A percentile compares a stretch with the other conserved stretches of the same genome.
Conservation (phyloP, 2,888 invertebrate species). For the Parnassius glacialis region DNA sequence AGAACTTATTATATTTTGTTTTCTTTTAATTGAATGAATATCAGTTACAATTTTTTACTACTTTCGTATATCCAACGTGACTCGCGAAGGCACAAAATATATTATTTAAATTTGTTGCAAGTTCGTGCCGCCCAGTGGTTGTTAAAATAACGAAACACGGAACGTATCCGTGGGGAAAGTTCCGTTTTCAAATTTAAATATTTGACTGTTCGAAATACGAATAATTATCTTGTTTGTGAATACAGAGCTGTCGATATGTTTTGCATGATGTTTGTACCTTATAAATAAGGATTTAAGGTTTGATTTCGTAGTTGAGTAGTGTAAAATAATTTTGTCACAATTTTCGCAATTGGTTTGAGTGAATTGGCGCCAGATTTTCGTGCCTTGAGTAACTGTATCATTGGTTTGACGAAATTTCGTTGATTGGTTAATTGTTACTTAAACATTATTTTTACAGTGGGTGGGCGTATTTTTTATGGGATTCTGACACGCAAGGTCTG, state of each 20-base stretch:
- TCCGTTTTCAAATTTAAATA: constrained; percentile 61
- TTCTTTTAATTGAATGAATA: neutral
- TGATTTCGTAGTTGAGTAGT: neutral
- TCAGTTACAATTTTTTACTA: neutral
- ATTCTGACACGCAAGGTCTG: constrained; percentile 45
- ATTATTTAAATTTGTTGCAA: constrained; percentile 25
- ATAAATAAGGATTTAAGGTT: constrained; percentile 3
- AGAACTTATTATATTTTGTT: no score
- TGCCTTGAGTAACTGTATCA: constrained; percentile 68
- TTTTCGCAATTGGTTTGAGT: constrained; percentile 43
- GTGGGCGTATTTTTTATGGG: constrained; percentile 50
- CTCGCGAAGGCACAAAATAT: constrained; percentile 3
- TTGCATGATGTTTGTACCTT: constrained; percentile 30
- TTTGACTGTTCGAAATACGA: constrained; percentile 67
- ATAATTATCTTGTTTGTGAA: constrained; percentile 67
- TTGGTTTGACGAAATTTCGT: constrained; percentile 64
- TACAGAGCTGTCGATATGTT: constrained; percentile 37
- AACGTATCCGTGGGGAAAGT: constrained; percentile 55
- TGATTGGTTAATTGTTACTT: constrained; percentile 73
- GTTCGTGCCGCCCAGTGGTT: constrained; percentile 29
- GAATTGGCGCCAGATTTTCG: constrained; percentile 56
- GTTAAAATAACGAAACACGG: constrained; percentile 47
- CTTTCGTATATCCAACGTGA: constrained; percentile 5
- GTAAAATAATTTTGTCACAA: constrained; percentile 30
- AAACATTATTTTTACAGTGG: constrained; percentile 36